Evolutionary conservation across 2,797 vertebrate species (phyloP).

Genomic region (Acomys russatus): DNA sequence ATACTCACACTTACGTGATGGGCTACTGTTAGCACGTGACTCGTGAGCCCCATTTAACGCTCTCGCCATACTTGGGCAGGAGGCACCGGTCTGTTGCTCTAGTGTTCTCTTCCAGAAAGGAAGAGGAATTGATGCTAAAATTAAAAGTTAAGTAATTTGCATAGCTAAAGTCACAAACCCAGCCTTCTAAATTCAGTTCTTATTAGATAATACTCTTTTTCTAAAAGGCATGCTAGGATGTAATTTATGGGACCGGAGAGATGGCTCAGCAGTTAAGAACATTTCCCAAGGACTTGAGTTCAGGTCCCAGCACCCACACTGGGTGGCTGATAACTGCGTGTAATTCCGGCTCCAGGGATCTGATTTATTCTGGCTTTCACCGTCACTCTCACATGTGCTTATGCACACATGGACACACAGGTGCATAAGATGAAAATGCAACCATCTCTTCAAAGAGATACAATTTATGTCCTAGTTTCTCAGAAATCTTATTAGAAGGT

Average conservation of each 20-base stretch:
- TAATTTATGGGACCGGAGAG: neutral
- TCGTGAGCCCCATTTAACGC: neutral
- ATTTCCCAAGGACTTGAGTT: neutral
- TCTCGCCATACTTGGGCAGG: neutral
- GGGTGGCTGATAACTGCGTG: neutral
- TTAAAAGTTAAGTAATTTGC: neutral
- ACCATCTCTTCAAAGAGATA: neutral
- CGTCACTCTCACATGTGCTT: neutral
- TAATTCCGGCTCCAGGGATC: neutral
- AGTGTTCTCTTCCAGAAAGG: neutral
- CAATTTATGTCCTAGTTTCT: constrained; percentile 43
- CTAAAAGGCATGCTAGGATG: neutral
- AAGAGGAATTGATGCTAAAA: constrained; percentile 29
- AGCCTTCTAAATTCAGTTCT: constrained; percentile 54
- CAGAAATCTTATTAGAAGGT: constrained; percentile 55
- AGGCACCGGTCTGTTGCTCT: neutral
- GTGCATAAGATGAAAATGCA: neutral
- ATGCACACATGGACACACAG: too few species aligned
- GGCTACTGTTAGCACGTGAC: neutral
- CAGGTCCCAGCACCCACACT: neutral
- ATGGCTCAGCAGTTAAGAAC: neutral
- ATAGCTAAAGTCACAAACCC: neutral
- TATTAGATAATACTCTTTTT: constrained; percentile 19
- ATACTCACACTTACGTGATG: neutral
- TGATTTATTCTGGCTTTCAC: neutral